A percentile compares a stretch with the other conserved stretches of the same genome.
phyloP scores from a whole-genome alignment of 2,888 invertebrate species.

The Drosophila subsilvestris region DNA sequence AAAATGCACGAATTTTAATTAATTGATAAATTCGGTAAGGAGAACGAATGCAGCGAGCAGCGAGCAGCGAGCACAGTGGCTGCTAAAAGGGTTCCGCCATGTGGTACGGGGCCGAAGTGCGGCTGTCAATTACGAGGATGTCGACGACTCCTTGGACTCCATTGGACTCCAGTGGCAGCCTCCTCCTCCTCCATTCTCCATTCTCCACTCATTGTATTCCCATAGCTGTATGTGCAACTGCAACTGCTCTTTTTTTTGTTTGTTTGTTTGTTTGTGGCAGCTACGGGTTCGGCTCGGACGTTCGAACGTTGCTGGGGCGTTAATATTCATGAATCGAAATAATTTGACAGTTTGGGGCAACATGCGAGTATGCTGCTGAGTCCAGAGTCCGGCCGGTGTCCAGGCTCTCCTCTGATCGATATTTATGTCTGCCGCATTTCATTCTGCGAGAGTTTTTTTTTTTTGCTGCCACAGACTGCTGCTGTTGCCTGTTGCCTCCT shows the following conservation, averaged over 20 bases:
- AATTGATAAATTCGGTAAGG: slow-evolving; percentile 80
- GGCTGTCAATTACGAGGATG: slow-evolving; percentile 76
- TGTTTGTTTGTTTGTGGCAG: slow-evolving; percentile 24
- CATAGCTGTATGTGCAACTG: neutral
- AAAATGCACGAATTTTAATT: slow-evolving; percentile 81
- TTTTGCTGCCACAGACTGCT: slow-evolving; percentile 50
- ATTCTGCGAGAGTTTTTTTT: slow-evolving; percentile 16
- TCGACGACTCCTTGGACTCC: slow-evolving; percentile 56
- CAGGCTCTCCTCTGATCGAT: slow-evolving; percentile 41
- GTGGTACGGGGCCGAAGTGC: slow-evolving; percentile 52
- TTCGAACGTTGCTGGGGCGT: slow-evolving; percentile 66
- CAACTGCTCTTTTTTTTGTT: neutral
- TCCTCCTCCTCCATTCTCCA: neutral
- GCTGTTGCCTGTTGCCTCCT: slow-evolving; percentile 32
- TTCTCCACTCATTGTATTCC: slow-evolving; percentile 9
- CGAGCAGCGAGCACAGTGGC: slow-evolving; percentile 19
- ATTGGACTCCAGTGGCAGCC: slow-evolving; percentile 11
- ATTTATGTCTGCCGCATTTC: slow-evolving; percentile 63
- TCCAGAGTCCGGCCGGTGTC: slow-evolving; percentile 12
- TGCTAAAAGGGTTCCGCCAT: slow-evolving; percentile 18
- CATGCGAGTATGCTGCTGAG: slow-evolving; percentile 73
- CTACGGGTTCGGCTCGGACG: neutral
- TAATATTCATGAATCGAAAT: slow-evolving; percentile 80
- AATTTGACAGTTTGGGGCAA: slow-evolving; percentile 80
- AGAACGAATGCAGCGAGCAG: slow-evolving; percentile 42